These are phyloP conservation scores for Xerus inauris DNA, from an alignment of 2,113 vertebrate species.

Conservation along the genomic window DNA sequence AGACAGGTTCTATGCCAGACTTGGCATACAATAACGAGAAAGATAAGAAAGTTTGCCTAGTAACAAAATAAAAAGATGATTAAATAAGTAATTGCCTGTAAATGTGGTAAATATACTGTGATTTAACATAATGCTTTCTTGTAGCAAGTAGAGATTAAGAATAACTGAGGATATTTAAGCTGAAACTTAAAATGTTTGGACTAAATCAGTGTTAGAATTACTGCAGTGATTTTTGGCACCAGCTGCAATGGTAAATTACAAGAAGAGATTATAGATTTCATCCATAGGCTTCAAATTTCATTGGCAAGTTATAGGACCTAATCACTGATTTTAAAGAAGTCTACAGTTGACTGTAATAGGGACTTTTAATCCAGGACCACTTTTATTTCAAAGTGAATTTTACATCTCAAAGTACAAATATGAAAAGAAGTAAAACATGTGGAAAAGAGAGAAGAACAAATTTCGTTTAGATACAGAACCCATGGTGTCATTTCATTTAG, in stretches of 20 bases:
- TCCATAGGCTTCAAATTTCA: not conserved
- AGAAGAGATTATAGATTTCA: not conserved
- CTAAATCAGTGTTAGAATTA: not conserved
- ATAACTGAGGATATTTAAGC: not conserved
- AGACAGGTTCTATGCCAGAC: not conserved
- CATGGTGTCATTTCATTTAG: not conserved
- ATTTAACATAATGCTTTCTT: not conserved
- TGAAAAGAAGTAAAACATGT: not conserved
- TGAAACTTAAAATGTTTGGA: not conserved
- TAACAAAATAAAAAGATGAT: not conserved
- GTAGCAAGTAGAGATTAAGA: not conserved
- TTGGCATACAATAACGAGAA: not conserved
- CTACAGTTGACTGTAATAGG: not conserved
- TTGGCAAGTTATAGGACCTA: not conserved
- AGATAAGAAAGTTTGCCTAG: not conserved
- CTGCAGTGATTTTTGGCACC: not conserved
- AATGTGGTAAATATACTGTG: not conserved
- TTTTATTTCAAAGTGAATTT: not conserved
- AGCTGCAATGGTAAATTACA: not conserved
- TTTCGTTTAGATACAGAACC: not conserved
- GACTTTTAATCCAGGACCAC: not conserved
- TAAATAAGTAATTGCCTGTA: not conserved
- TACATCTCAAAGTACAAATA: not conserved
- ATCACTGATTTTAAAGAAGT: not conserved
- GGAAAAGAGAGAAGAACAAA: not conserved